Percentiles rank a stretch among this genome's conserved stretches.
Evolutionary conservation across 2,113 vertebrate genomes (phyloP).

Genomic region (Lanius collurio): DNA sequence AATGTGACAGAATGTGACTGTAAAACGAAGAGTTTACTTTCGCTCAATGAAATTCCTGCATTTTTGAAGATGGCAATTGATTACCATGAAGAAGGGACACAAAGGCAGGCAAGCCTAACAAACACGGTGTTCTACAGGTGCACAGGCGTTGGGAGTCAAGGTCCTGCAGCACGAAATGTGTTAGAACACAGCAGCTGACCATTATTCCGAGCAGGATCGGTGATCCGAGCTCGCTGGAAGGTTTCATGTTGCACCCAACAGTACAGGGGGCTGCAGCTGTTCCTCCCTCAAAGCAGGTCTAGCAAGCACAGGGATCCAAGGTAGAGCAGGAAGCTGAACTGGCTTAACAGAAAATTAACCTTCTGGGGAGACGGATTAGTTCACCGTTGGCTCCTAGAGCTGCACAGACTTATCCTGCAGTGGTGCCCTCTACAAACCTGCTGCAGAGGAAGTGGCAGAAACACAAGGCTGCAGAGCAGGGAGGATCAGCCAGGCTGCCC

Average conservation of each 20-base stretch:
- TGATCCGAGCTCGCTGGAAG: neutral
- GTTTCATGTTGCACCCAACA: neutral
- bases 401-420: neutral
- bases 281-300: neutral
- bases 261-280: neutral
- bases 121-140: neutral
- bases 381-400: neutral
- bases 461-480: neutral
- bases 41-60: neutral
- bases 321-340: constrained; percentile 14
- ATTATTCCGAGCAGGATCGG: neutral
- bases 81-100: neutral
- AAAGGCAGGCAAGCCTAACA: neutral
- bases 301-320: neutral
- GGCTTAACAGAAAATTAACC: constrained; percentile 6
- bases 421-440: neutral
- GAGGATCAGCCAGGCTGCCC: neutral
- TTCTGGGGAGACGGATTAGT: neutral
- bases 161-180: neutral
- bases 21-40: neutral
- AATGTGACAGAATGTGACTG: neutral
- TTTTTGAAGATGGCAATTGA: rapidly evolving
- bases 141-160: neutral
- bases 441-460: neutral
- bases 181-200: neutral